These are phyloP conservation scores for Mus musculus DNA, from an alignment of 2,113 vertebrate genomes.

Conservation along the genomic window GRCm39 chr5:76929501-76930000, in stretches of 20 bases:
- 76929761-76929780: neutral
- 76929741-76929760: neutral
- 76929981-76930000: neutral
- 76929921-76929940: neutral
- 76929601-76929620: neutral
- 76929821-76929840: neutral
- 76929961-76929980: neutral
- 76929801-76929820: neutral
- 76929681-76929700: neutral
- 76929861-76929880: neutral
- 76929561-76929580: neutral
- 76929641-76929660: neutral
- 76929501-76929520: neutral
- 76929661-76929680: too few species aligned
- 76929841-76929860: neutral
- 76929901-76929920: neutral
- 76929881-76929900: slow-evolving; percentile 33
- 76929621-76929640: neutral
- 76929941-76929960: neutral
- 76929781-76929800: neutral
- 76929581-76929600: neutral
- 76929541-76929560: neutral
- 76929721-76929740: neutral
- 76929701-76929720: neutral
- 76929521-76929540: neutral